Percentiles rank a stretch among this genome's conserved stretches.
phyloP scores from a whole-genome alignment of 1,140 invertebrate genomes.

The Aphis gossypii region DNA sequence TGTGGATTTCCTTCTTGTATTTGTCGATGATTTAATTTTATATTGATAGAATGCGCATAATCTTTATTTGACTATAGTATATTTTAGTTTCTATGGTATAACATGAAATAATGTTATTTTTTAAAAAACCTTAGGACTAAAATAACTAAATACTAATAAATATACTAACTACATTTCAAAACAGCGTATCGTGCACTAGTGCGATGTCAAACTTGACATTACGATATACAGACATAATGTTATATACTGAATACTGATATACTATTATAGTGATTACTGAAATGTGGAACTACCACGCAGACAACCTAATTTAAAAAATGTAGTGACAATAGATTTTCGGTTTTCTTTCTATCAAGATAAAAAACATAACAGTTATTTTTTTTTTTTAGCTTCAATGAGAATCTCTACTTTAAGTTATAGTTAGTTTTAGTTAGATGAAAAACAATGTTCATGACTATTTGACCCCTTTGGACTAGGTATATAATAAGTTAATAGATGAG shows the following conservation, averaged over 20 bases:
- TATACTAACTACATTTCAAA: neutral
- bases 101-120: neutral
- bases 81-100: neutral
- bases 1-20: neutral
- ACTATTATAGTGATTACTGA: neutral
- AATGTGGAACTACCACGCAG: neutral
- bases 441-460: neutral
- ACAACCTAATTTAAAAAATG: neutral
- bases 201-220: neutral
- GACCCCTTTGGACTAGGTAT: too few species aligned
- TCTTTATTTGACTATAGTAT: neutral
- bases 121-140: neutral
- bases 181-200: neutral
- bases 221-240: neutral
- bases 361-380: neutral
- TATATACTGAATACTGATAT: neutral
- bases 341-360: neutral
- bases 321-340: neutral
- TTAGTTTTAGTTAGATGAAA: neutral
- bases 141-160: neutral
- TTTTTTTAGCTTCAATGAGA: neutral
- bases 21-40: neutral
- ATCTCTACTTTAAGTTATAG: neutral
- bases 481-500: neutral
- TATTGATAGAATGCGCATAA: neutral